Evolutionary conservation across 2,797 vertebrate species (phyloP).

Genomic region (Rallus crepitans): DNA sequence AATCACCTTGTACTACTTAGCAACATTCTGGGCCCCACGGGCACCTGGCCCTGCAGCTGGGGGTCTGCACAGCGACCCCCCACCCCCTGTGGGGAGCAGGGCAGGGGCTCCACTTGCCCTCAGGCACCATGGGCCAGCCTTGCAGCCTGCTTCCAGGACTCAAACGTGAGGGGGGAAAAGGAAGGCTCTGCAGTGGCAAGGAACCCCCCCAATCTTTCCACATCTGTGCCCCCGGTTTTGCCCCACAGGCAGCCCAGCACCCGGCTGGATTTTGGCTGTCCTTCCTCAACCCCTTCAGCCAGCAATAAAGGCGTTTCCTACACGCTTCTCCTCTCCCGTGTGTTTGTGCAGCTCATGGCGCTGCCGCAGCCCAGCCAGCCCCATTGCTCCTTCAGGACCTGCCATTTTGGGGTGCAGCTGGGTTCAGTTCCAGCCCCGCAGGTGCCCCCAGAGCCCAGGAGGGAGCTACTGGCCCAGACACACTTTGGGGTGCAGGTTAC

Average conservation of each 20-base stretch:
- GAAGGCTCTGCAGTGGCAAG: not conserved
- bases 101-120: not conserved
- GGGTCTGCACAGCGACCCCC: not conserved
- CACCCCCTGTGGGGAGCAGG: accelerated
- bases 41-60: not conserved
- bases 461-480: accelerated
- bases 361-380: too few species aligned
- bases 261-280: not conserved
- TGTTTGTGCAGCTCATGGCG: not conserved
- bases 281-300: not conserved
- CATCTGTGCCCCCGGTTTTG: not conserved
- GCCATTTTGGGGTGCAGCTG: not conserved
- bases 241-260: not conserved
- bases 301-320: not conserved
- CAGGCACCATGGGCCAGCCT: not conserved
- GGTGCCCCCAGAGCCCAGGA: not conserved
- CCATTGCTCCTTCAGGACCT: not conserved
- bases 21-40: not conserved
- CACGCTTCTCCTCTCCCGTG: not conserved
- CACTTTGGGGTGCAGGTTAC: not conserved
- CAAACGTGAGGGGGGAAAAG: not conserved
- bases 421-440: not conserved
- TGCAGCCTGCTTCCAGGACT: not conserved
- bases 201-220: accelerated
- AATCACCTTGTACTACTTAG: not conserved